phyloP scores from a whole-genome alignment of 2,888 invertebrate genomes.

The Adelognathus sp. region DNA sequence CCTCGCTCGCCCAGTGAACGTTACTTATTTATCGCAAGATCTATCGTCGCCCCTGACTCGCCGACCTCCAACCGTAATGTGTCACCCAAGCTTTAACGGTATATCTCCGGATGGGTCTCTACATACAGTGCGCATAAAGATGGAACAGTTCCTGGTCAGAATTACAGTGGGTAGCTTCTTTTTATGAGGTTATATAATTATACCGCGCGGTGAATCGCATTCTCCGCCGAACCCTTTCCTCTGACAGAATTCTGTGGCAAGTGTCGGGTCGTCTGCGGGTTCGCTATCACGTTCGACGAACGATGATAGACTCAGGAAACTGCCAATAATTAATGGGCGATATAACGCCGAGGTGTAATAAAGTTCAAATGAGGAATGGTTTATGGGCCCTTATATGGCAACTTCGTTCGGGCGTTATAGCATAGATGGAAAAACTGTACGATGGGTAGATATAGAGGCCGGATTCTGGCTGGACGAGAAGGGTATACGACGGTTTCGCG shows the following conservation, averaged over 20 bases:
- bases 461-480: conserved; percentile 33
- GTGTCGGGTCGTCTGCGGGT: conserved; percentile 17
- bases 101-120: conserved; percentile 29
- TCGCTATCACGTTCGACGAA: conserved; percentile 47
- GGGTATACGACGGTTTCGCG: conserved; percentile 24
- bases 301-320: conserved; percentile 54
- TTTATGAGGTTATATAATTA: conserved; percentile 46
- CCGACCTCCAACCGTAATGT: conserved; percentile 38
- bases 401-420: conserved; percentile 20
- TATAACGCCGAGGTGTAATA: conserved; percentile 57
- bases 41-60: conserved; percentile 40
- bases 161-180: too few species aligned
- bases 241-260: conserved; percentile 15
- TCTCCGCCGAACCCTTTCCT: too few species aligned
- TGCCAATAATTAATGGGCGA: conserved; percentile 58
- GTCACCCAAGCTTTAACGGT: conserved; percentile 47
- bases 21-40: conserved; percentile 55
- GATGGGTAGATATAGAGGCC: not conserved
- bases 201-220: too few species aligned
- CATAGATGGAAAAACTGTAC: conserved; percentile 1
- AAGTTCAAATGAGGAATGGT: conserved; percentile 59
- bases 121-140: too few species aligned
- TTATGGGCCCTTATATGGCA: conserved; percentile 26
- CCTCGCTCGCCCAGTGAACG: conserved; percentile 8
- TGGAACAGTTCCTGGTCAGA: too few species aligned